Base-by-base conservation (phyloP, 1,140 invertebrate species). In the Drosophila sturtevanti region DNA sequence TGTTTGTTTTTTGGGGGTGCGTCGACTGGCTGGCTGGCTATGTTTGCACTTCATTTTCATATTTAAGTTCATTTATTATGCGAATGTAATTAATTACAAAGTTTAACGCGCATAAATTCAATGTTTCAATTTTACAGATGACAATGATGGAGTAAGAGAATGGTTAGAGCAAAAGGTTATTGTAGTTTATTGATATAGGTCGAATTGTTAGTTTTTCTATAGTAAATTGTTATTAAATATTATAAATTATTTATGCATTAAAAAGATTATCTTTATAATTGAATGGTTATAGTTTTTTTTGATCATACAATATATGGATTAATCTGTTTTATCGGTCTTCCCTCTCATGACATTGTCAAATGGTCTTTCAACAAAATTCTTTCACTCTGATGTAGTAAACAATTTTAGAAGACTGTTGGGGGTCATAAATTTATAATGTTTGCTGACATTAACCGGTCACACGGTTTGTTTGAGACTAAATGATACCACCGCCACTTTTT, bases 61-160 rank as follows among this genome's bases (percentile, higher is more conserved):
- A 87, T 86, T 86, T 86, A 82, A 87, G 75, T 76, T 86, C 79
- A 86, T 87, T 87, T 89, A 82, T 89, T 87, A 87, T 89, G 82
- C 82, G 79, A 76, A 82, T 89, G 70, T 68, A 81, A 82, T 87
- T 87, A 87, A 87, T 87, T 87, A 89, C 70, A 70, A 87, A 87
- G 68, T 73, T 87, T 63, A 79, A 66, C 80, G 73, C 38, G 68
- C 73, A 65, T 63, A 77, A 89, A 77, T 89, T 79, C 63, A 89
- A 72, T 82, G 65, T 77, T 77, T 58, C 64, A 66, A 64, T 67
- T 63, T 63, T 59, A 62, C 16, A 44, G 65, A 22, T 63, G 68
- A 68, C 68, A 74, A 61, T 58, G 64, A 31, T 48, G 11, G 0
- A 14, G 21, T 10, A 7, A 48, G 21, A 41, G 5, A 51, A n/a